These are phyloP conservation scores for Fukomys damarensis DNA, from an alignment of 2,113 vertebrate genomes.

Conservation along the genomic window DNA sequence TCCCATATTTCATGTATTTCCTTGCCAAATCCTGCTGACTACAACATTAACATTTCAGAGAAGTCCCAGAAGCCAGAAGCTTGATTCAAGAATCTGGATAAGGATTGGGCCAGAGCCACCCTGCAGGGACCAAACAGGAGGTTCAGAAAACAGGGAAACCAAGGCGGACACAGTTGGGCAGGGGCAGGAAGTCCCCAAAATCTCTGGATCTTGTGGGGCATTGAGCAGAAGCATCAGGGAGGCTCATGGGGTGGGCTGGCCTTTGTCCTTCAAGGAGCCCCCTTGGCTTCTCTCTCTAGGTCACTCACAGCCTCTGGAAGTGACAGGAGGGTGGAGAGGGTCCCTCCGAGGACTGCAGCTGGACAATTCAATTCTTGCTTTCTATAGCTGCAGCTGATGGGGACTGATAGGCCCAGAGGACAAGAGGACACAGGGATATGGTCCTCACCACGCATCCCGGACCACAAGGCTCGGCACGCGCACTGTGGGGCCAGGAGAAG, in stretches of 20 bases:
- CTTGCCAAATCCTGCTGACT: too few species aligned
- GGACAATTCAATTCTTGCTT: too few species aligned
- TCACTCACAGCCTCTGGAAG: background rate
- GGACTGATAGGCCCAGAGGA: background rate
- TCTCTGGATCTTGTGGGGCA: background rate
- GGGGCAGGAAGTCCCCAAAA: too few species aligned
- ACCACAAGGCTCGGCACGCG: background rate
- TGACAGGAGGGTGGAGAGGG: accelerated
- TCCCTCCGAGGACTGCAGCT: background rate
- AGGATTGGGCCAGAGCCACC: accelerated
- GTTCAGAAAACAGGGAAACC: background rate
- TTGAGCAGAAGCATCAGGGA: accelerated
- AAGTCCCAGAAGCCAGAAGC: background rate
- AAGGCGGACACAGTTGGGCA: background rate
- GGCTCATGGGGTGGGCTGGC: accelerated
- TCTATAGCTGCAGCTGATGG: too few species aligned
- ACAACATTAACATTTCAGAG: accelerated
- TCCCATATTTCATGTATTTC: too few species aligned
- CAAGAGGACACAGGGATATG: accelerated
- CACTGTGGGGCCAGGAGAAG: background rate
- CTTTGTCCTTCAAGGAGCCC: too few species aligned
- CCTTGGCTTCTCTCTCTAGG: too few species aligned
- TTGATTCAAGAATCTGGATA: background rate
- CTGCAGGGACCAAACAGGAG: accelerated
- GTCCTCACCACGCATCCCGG: background rate